A percentile compares a stretch with the other conserved stretches of the same genome.
These are phyloP conservation scores for Intellagama lesueurii DNA, from an alignment of 2,797 vertebrate species.

Conservation along the genomic window DNA sequence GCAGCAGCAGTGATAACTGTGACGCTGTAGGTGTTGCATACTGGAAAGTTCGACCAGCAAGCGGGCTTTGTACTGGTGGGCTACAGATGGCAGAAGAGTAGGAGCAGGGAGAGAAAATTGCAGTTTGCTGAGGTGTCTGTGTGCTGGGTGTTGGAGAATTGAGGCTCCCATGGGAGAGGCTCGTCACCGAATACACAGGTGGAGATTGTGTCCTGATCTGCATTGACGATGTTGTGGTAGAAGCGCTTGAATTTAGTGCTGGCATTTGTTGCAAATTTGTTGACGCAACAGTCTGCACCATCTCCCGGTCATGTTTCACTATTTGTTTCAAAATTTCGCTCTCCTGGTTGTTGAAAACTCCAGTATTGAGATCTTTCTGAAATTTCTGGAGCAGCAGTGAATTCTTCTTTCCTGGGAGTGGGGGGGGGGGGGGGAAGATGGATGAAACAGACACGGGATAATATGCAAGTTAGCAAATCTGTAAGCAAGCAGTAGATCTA, in stretches of 20 bases:
- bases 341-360: conserved; percentile 99
- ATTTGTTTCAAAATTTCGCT: conserved; percentile 99
- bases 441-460: conserved; percentile 52
- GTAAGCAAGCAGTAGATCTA: rapidly evolving
- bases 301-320: conserved; percentile 97
- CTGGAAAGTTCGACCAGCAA: conserved; percentile 93
- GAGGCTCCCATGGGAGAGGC: conserved; percentile 87
- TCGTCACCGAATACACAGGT: conserved; percentile 84
- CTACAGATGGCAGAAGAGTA: conserved; percentile 91
- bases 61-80: conserved; percentile 91
- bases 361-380: conserved; percentile 98
- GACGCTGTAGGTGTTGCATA: conserved; percentile 92
- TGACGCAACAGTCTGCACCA: conserved; percentile 94
- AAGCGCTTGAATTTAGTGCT: conserved; percentile 85
- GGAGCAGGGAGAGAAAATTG: conserved; percentile 91
- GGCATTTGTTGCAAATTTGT: conserved; percentile 87
- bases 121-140: conserved; percentile 85
- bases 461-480: conserved; percentile 57
- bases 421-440: neutral
- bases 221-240: conserved; percentile 82
- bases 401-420: conserved; percentile 94
- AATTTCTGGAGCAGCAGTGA: conserved; percentile 98
- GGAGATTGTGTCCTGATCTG: conserved; percentile 87
- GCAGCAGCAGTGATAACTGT: conserved; percentile 92
- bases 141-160: conserved; percentile 86